Evolutionary conservation across 64 coral and sea anemone genomes (phyloP), one percentile per base, ranked within the genome.

Genomic region (Pachyseris speciosa): DNA sequence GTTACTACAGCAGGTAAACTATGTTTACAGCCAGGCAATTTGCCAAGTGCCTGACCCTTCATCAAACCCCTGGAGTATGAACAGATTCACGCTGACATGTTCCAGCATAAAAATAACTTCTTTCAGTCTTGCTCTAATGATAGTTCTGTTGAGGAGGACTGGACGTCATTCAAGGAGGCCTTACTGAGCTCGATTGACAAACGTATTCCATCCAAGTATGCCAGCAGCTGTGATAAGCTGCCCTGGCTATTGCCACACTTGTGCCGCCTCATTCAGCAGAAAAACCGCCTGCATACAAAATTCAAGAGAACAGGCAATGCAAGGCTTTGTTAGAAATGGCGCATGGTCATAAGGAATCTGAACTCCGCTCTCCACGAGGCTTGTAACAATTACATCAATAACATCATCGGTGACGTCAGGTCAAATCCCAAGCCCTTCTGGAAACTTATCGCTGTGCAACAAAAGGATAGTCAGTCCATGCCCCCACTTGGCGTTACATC

Each of bases 401-500:
- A 60, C 57, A 43, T 84, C 28, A 84, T 64, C 6, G 59, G 53
- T 2, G 28, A 84, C 59, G 28, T 84, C 20, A 48, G 41, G 24
- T 84, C 80, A 32, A 37, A 84, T 84, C 36, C 58, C n/a, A 84
- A 84, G 20, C 55, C 59, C 26, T 84, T 84, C 55, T 84, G 58
- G 80, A 65, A 84, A 24, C 36, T 84, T 25, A 60, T 84, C 80
- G 41, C 4, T 41, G 58, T 50, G 33, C 80, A 84, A 57, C 80
- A 50, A 24, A 84, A 84, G 60, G 80, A 84, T 9, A 66, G 80
- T 50, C 80, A n/a, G n/a, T n/a, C n/a, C n/a, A n/a, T n/a, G n/a
- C n/a, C n/a, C n/a, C n/a, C n/a, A n/a, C n/a, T n/a, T n/a, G n/a
- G n/a, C n/a, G 75, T 79, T 17, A 20, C 41, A 79, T 79, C 80